Base-by-base conservation (phyloP, 1,140 invertebrate genomes). In the Globodera rostochiensis region DNA sequence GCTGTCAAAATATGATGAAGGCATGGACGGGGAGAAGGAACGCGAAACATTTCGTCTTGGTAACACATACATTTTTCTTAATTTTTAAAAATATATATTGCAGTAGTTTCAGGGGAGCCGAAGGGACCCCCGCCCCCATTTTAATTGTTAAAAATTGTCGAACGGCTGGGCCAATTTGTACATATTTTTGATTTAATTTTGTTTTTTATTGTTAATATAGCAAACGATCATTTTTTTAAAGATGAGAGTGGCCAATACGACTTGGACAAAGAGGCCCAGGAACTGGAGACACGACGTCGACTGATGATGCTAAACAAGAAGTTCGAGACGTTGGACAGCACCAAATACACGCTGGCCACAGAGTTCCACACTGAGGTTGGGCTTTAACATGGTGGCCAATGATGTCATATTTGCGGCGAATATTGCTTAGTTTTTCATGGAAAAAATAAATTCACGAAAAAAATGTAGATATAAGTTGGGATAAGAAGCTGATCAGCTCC, bases 1-100 rank as follows among this genome's bases (percentile, higher is more conserved):
- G 25, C 92, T 99, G 8, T 91, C 93, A 80, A 98, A 99, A 91
- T 99, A 99, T 91, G 96, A 98, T 91, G 96, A 98, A 89, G 96
- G 98, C 91, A 94, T 98, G 69, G 93, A 94, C 71, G 95, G 95
- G 3, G 86, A 87, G 64, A 94, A 94, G 86, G 94, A 94, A 86
- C 93, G 92, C 78, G 92, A 94, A 70, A 94, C 93, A 70, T 98
- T 98, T 91, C 90, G 92, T 64, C 92, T 97, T 82, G 95, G 95
- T 74, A 91, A 84, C 84, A 71, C 8, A 45, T 71, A 36, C 36
- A 36, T 36, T 3, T 36, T 36, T 36, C 3, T 36, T 3, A 3
- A 36, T 36, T 36, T 36, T 2, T 0, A 36, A 36, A 71, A 71
- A 71, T 4, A 25, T 25, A 1, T 1, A 71, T 90, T 74, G 64